phyloP scores from a whole-genome alignment of 2,888 invertebrate species.

The Agrochola lota region DNA sequence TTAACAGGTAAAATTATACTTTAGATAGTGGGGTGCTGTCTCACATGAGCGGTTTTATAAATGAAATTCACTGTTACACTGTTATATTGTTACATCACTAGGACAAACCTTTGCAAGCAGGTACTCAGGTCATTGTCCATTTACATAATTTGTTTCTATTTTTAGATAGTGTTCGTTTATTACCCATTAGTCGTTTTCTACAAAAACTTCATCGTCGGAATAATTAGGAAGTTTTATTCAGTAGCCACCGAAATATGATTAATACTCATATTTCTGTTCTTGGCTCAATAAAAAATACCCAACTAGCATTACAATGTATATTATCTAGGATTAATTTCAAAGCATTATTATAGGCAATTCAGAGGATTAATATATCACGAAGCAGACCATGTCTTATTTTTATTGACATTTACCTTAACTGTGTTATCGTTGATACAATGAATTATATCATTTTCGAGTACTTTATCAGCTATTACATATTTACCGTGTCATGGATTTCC shows the following conservation, averaged over 20 bases:
- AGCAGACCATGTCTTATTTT: background rate
- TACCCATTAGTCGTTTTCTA: background rate
- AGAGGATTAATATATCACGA: background rate
- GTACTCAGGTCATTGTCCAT: background rate
- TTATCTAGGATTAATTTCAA: background rate
- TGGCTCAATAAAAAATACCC: too few species aligned
- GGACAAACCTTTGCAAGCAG: background rate
- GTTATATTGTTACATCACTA: background rate
- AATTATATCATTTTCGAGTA: conserved; percentile 11
- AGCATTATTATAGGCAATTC: background rate
- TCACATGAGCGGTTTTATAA: background rate
- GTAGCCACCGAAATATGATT: background rate
- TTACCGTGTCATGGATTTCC: conserved; percentile 18
- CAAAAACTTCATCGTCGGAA: background rate
- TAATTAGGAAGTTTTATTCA: conserved; percentile 3
- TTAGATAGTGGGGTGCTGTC: background rate
- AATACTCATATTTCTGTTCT: background rate
- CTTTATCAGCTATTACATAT: background rate
- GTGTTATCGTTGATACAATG: conserved; percentile 3
- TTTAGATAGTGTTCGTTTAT: background rate
- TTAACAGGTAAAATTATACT: conserved; percentile 90
- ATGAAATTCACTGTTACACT: background rate
- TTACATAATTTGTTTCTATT: background rate
- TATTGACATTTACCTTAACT: background rate
- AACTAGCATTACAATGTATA: conserved; percentile 7